These are phyloP conservation scores for Drosophila sechellia DNA, from an alignment of 1,140 invertebrate species.

Conservation along the genomic window DNA sequence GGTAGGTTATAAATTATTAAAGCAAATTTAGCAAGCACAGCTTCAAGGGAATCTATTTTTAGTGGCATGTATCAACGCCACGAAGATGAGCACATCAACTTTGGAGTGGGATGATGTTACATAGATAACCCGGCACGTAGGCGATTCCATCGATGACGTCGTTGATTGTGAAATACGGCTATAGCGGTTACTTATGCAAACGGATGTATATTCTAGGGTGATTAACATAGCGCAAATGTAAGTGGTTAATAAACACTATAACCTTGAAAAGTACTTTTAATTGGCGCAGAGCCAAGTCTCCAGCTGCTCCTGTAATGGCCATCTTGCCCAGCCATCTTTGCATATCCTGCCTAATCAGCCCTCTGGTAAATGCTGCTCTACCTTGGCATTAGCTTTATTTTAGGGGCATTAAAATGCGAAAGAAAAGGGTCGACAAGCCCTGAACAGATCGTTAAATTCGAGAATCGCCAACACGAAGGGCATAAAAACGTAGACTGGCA, in stretches of 20 bases:
- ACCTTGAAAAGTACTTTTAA: neutral
- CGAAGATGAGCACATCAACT: constrained; percentile 62
- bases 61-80: constrained; percentile 39
- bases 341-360: constrained; percentile 29
- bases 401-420: constrained; percentile 17
- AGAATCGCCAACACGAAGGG: constrained; percentile 4
- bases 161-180: constrained; percentile 50
- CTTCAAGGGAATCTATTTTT: constrained; percentile 54
- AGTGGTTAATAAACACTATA: neutral
- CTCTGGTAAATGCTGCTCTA: constrained; percentile 14
- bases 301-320: constrained; percentile 4
- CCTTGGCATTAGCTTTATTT: constrained; percentile 31
- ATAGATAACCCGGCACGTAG: constrained; percentile 33
- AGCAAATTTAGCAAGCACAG: constrained; percentile 41
- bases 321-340: neutral
- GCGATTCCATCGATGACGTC: constrained; percentile 43
- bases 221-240: neutral
- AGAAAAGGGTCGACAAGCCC: neutral
- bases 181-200: constrained; percentile 48
- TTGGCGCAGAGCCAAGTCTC: constrained; percentile 4
- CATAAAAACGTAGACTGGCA: constrained; percentile 11
- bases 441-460: constrained; percentile 10
- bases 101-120: constrained; percentile 7
- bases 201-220: constrained; percentile 46
- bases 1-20: constrained; percentile 61